phyloP scores from a whole-genome alignment of 2,797 vertebrate genomes.

The Poeciliopsis gracilis region DNA sequence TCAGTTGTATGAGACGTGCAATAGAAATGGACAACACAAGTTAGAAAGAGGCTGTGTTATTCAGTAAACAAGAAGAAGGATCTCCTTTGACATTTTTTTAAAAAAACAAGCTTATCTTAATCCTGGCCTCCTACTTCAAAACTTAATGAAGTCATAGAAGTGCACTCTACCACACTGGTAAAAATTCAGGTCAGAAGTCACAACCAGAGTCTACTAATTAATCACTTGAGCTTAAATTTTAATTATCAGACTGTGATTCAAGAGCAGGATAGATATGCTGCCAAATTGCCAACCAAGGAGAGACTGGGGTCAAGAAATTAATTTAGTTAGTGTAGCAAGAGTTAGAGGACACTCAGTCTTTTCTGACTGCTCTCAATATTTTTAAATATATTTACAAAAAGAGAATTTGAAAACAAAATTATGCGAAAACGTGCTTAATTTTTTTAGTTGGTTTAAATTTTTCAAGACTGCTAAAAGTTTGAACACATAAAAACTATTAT shows the following conservation, averaged over 20 bases:
- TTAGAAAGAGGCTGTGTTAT: background rate
- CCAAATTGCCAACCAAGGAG: conserved; percentile 75
- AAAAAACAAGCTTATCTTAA: background rate
- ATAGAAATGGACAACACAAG: background rate
- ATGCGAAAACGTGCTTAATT: background rate
- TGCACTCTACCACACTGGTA: conserved; percentile 51
- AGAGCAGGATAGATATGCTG: conserved; percentile 70
- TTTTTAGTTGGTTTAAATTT: background rate
- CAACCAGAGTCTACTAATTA: conserved; percentile 70
- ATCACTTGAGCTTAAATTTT: conserved; percentile 75
- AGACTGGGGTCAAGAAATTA: conserved; percentile 75
- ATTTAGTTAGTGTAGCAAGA: conserved; percentile 64
- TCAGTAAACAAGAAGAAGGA: background rate
- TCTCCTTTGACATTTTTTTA: background rate
- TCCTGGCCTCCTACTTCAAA: conserved; percentile 10
- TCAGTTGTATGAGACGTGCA: conserved; percentile 7
- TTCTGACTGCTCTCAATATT: conserved; percentile 23
- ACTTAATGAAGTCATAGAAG: conserved; percentile 58
- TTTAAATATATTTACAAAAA: conserved; percentile 27
- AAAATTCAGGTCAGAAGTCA: conserved; percentile 69
- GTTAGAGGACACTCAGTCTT: conserved; percentile 46
- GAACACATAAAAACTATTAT: background rate
- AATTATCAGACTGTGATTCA: conserved; percentile 77
- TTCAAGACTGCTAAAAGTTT: background rate
- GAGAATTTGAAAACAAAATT: background rate